phyloP scores from a whole-genome alignment of 1,140 invertebrate species.

The Octopus bimaculoides region DNA sequence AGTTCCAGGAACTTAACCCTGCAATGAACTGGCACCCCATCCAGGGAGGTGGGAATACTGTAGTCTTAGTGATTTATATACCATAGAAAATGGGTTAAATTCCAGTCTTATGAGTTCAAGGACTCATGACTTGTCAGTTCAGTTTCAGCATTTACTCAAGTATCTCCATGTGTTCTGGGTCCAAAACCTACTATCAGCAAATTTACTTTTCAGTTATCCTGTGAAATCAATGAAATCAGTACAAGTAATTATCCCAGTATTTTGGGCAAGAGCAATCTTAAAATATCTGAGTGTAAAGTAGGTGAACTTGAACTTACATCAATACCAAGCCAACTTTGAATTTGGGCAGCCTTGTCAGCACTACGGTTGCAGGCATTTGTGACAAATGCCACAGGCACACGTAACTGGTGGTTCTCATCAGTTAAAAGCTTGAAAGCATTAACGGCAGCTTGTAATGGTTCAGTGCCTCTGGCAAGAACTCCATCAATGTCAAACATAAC shows the following conservation, averaged over 20 bases:
- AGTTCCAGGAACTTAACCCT: no score
- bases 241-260: not conserved
- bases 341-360: slow-evolving; percentile 65
- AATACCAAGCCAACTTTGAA: slow-evolving; percentile 66
- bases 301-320: slow-evolving; percentile 55
- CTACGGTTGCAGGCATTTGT: slow-evolving; percentile 70
- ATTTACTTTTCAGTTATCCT: not conserved
- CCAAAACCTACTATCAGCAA: no score
- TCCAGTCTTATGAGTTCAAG: no score
- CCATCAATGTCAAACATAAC: slow-evolving; percentile 75
- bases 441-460: slow-evolving; percentile 65
- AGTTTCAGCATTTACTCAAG: no score
- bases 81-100: no score
- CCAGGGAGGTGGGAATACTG: no score
- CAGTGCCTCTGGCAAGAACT: slow-evolving; percentile 68
- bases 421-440: slow-evolving; percentile 56
- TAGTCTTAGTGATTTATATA: no score
- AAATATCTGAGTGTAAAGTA: slow-evolving; percentile 1
- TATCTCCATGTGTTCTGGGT: no score
- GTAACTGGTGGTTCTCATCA: slow-evolving; percentile 63
- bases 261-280: not conserved
- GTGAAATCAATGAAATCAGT: not conserved
- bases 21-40: no score
- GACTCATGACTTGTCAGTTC: no score
- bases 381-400: slow-evolving; percentile 70